A percentile compares a stretch with the other conserved stretches of the same genome.
These are phyloP conservation scores for Lysiphlebus fabarum DNA, from an alignment of 1,140 invertebrate genomes.

Conservation along the genomic window DNA sequence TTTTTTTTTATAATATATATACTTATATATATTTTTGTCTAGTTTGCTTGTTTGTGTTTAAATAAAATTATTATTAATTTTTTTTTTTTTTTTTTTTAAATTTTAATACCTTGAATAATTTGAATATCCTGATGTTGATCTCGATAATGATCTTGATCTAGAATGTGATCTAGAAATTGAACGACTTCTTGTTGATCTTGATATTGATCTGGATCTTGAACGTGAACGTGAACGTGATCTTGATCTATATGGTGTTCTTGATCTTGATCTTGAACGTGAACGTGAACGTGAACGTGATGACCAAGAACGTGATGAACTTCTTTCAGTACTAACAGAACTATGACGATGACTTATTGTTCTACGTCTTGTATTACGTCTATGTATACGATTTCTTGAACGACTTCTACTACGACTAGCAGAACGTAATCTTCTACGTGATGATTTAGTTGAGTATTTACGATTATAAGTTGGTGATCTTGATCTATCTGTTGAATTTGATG, in stretches of 20 bases:
- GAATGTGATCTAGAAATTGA: conserved; percentile 20
- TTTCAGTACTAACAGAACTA: conserved; percentile 45
- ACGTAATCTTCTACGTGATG: conserved; percentile 24
- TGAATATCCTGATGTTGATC: conserved; percentile 37
- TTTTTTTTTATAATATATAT: no score
- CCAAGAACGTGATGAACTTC: conserved; percentile 47
- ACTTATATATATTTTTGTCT: conserved; percentile 2
- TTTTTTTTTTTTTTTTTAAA: neutral
- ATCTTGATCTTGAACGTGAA: conserved; percentile 32
- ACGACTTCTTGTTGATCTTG: conserved; percentile 30
- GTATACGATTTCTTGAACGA: conserved; percentile 17
- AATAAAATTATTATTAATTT: no score
- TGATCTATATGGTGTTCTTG: conserved; percentile 14
- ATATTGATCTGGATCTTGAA: conserved; percentile 32
- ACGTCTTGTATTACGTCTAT: conserved; percentile 27
- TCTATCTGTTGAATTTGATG: conserved; percentile 29
- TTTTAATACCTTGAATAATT: conserved; percentile 43
- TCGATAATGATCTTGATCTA: conserved; percentile 31
- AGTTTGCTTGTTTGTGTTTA: no score
- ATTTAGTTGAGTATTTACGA: no score
- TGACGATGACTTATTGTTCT: conserved; percentile 41
- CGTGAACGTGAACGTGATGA: conserved; percentile 43
- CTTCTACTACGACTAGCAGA: conserved; percentile 52
- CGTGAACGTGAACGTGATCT: conserved; percentile 17
- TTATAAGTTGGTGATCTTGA: conserved; percentile 16